Conservation (phyloP, 2,113 vertebrate species). For the Tachysurus vachellii region DNA sequence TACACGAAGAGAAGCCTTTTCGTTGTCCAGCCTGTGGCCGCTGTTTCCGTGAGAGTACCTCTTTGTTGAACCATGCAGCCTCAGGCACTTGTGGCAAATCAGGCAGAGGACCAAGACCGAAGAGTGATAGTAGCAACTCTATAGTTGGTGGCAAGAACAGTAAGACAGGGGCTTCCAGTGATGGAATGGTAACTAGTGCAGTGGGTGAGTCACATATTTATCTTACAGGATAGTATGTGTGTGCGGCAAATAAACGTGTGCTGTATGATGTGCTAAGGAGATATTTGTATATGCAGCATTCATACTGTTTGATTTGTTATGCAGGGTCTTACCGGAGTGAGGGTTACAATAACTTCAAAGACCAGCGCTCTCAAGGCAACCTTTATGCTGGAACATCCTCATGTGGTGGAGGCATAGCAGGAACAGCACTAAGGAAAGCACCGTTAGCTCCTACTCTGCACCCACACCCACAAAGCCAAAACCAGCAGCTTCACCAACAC, state of each 20-base stretch:
- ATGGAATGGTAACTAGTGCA: conserved; percentile 74
- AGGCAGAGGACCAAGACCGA: conserved; percentile 74
- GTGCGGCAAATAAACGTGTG: conserved; percentile 45
- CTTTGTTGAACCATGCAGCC: conserved; percentile 88
- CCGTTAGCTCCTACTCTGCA: conserved; percentile 79
- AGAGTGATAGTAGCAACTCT: conserved; percentile 54
- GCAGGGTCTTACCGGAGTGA: conserved; percentile 67
- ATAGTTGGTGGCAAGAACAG: conserved; percentile 56
- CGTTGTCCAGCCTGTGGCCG: conserved; percentile 88
- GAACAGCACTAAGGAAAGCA: conserved; percentile 77
- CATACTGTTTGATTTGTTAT: conserved; percentile 56
- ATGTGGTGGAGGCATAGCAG: conserved; percentile 78
- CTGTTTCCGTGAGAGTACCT: conserved; percentile 87
- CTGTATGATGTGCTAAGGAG: conserved; percentile 29
- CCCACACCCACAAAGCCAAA: conserved; percentile 78
- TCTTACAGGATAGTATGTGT: conserved; percentile 49
- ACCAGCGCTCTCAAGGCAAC: conserved; percentile 79
- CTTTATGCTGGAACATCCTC: conserved; percentile 76
- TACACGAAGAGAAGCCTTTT: conserved; percentile 87
- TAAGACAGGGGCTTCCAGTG: conserved; percentile 74
- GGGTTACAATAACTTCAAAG: conserved; percentile 81
- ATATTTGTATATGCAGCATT: conserved; percentile 47
- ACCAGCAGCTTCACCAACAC: conserved; percentile 75
- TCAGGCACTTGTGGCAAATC: conserved; percentile 83
- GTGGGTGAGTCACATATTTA: conserved; percentile 73